Conservation (phyloP, 1,140 invertebrate genomes). For the Drosophila neocordata region DNA sequence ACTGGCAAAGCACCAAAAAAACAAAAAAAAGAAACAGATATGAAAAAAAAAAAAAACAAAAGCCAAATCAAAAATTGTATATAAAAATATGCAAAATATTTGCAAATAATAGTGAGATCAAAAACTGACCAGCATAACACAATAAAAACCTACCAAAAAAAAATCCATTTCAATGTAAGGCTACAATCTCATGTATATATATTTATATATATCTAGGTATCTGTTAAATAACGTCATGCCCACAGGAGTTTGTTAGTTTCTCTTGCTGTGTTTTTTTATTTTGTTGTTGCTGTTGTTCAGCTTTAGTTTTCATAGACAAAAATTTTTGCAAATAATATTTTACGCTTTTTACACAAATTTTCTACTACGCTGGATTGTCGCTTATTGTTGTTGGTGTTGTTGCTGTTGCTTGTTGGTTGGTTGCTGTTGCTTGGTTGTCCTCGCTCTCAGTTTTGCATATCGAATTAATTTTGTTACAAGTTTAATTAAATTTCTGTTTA, state of each 20-base stretch:
- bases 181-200: not conserved
- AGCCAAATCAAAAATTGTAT: slow-evolving; percentile 7
- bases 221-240: slow-evolving; percentile 1
- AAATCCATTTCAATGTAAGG: slow-evolving; percentile 23
- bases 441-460: slow-evolving; percentile 42
- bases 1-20: not conserved
- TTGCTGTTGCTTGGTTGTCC: not conserved
- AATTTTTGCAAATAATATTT: slow-evolving; percentile 56
- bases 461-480: slow-evolving; percentile 61
- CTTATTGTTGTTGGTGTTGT: not conserved
- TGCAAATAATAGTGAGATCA: slow-evolving; percentile 48
- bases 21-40: not conserved
- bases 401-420: not conserved
- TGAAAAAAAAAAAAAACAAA: not conserved
- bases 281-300: not conserved
- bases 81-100: slow-evolving; percentile 43
- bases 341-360: slow-evolving; percentile 59
- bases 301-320: slow-evolving; percentile 30
- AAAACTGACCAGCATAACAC: slow-evolving; percentile 21
- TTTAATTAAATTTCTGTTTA: slow-evolving; percentile 55
- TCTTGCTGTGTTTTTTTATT: slow-evolving; percentile 14
- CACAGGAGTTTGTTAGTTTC: not conserved
- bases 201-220: not conserved
- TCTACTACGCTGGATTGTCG: slow-evolving; percentile 40
- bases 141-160: not conserved